Base-by-base conservation (phyloP, 2,797 vertebrate genomes). In the Cossypha caffra region DNA sequence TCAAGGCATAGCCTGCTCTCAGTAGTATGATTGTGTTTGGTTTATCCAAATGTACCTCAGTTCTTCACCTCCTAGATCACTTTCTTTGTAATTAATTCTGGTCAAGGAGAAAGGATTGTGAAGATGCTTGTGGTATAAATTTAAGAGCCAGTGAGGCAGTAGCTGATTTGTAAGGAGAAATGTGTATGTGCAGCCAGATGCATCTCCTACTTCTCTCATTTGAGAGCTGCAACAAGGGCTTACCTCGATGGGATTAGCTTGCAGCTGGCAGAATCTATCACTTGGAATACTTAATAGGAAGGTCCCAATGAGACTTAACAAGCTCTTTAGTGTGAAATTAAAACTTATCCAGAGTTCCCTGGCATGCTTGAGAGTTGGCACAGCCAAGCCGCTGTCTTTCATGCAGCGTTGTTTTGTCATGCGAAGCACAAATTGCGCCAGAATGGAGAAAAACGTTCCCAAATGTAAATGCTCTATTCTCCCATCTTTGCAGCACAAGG, bases 401-500 rank as follows among this genome's bases (percentile, higher is more conserved):
- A 15, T 24, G 28, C 42, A 47, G 15, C 0, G 0, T 7, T 73
- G 3, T 48, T 88, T 77, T 87, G 12, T 81, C 14, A 42, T 8
- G 37, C 0, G 0, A 88, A 68, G 64, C 42, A 52, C 25, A 68
- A 57, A 31, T 58, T 62, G 23, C 0, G 0, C 43, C 25, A 48
- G 28, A 78, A 64, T 8, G n/a, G 17, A 86, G 33, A 33, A 79
- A 4, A 78, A n/a, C 1, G 1, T 62, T 74, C 17, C 58, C 21
- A 10, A 57, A 29, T 80, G 5, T n/a, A 83, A 64, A 35, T 68
- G 16, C 28, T 77, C 13, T 57, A 0, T 58, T 79, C 38, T 73
- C 10, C 20, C 18, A 47, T 85, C 15, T 79, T 87, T 38, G 26
- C 11, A 50, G 23, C 20, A 9, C 23, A 16, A 25, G 54, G 25